Percentiles rank a stretch among this genome's conserved stretches.
phyloP scores from a whole-genome alignment of 2,797 vertebrate genomes.

The Xenopus petersii region DNA sequence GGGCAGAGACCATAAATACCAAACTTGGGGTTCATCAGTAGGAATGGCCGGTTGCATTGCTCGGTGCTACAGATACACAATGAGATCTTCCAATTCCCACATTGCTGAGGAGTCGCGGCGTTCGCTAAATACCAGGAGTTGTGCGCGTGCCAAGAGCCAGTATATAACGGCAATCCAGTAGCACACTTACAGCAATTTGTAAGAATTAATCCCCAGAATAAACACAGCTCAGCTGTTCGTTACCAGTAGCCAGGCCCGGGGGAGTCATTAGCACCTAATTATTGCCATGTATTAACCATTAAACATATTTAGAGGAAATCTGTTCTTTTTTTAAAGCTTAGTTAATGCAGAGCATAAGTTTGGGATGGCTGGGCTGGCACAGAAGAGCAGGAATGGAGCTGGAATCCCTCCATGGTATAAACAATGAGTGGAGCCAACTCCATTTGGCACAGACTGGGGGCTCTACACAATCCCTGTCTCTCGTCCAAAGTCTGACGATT shows the following conservation, averaged over 20 bases:
- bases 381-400: background rate
- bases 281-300: conserved; percentile 47
- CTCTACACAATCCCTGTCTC: too few relatives aligned
- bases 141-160: conserved; percentile 17
- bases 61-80: background rate
- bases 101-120: background rate
- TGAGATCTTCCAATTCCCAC: background rate
- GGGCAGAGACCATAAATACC: too few relatives aligned
- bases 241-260: conserved; percentile 37
- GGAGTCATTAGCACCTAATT: conserved; percentile 40
- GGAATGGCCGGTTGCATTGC: background rate
- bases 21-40: background rate
- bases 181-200: conserved; percentile 45
- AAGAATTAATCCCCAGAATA: conserved; percentile 37
- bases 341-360: conserved; percentile 22
- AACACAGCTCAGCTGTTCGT: conserved; percentile 39
- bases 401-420: background rate
- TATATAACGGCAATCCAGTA: conserved; percentile 34
- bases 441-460: too few relatives aligned
- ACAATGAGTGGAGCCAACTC: background rate
- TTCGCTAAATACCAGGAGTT: background rate
- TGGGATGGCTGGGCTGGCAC: conserved; percentile 4
- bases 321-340: conserved; percentile 11
- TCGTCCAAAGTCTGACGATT: too few relatives aligned
- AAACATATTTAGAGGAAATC: conserved; percentile 38